Evolutionary conservation across 1,140 invertebrate species (phyloP), one percentile per base, ranked within the genome.

Genomic region (Brachionus rotundiformis): DNA sequence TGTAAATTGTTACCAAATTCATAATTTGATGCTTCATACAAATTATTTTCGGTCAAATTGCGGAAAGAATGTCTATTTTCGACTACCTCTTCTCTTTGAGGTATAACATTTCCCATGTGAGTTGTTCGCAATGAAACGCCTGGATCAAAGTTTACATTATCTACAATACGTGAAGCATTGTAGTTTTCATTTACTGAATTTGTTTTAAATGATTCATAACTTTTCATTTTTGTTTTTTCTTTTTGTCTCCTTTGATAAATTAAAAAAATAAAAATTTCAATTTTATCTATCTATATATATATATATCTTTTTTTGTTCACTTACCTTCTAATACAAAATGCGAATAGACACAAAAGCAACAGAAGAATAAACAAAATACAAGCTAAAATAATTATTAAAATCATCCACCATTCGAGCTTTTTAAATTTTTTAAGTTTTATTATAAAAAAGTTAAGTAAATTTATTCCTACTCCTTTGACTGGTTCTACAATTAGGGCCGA

Each of bases 401-500:
- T 79, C 76, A 79, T 79, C 76, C 76, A 79, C 76, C 76, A 79
- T 79, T 79, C 36, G 25, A 79, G 36, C 76, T 79, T 27, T 41
- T 47, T 25, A 77, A 77, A 59, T 13, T n/a, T 19, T 31, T 8
- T 0, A 59, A 33, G 41, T 13, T 59, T 63, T 19, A 23, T 8
- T 54, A 10, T n/a, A 41, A 13, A 39, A n/a, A 41, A 31, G 36
- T 36, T 3, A 33, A 59, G 59, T 23, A 13, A 27, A 49, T 31
- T 25, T 19, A 63, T 10, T 33, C 13, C 19, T 63, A 63, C 76
- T n/a, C 47, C 76, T 27, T 25, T 25, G 6, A 79, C 76, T 59
- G 44, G 31, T 39, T 59, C 47, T 13, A 41, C 47, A 33, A 63
- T 25, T 36, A 79, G 59, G 10, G 29, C n/a, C 10, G 33, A 44